phyloP scores from a whole-genome alignment of 2,113 vertebrate species.

The Bubo scandiacus region DNA sequence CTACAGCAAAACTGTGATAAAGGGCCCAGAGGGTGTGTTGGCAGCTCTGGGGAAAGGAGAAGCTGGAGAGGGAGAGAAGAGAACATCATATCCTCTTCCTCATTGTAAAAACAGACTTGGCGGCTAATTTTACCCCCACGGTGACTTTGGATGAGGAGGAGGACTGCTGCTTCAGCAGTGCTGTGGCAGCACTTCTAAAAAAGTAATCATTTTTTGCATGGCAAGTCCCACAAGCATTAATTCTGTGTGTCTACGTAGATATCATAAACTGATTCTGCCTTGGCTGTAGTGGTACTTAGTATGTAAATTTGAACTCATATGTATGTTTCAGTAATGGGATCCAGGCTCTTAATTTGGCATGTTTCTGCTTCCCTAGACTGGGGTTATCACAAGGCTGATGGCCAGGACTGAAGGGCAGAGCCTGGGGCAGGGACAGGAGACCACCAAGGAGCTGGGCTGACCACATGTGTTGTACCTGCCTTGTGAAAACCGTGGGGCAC shows the following conservation, averaged over 20 bases:
- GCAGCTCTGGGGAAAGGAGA: neutral
- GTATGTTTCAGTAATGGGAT: neutral
- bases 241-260: neutral
- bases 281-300: neutral
- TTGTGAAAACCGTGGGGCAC: neutral
- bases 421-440: neutral
- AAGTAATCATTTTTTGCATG: neutral
- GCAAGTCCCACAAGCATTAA: neutral
- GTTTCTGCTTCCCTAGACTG: neutral
- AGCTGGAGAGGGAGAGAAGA: neutral
- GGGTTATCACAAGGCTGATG: neutral
- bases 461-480: accelerated
- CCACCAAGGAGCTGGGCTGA: neutral
- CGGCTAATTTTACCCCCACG: neutral
- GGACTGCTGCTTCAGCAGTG: neutral
- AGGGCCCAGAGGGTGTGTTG: neutral
- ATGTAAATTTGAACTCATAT: neutral
- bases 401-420: neutral
- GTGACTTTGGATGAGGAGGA: neutral
- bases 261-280: neutral
- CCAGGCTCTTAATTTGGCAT: neutral
- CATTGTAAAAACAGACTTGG: neutral
- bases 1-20: neutral
- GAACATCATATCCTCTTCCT: neutral
- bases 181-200: neutral